Conservation (phyloP, 1,140 invertebrate species). For the Drosophila sulfurigaster region DNA sequence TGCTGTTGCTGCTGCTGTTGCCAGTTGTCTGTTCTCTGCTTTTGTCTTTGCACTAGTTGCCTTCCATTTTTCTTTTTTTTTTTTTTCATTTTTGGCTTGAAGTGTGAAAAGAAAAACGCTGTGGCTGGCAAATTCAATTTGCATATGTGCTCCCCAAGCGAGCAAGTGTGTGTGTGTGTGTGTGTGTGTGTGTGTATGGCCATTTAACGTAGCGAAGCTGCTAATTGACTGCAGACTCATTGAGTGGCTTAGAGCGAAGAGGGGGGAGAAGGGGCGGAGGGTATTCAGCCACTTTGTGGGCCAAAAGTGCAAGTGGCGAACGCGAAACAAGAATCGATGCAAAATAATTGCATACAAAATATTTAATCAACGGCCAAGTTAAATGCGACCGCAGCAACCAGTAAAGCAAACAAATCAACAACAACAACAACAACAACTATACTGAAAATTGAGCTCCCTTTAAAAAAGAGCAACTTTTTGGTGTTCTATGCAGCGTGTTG, state of each 20-base stretch:
- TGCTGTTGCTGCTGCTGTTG: conserved; percentile 12
- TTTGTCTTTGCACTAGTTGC: conserved; percentile 62
- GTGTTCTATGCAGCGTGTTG: conserved; percentile 55
- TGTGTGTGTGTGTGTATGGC: conserved; percentile 36
- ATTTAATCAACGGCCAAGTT: conserved; percentile 65
- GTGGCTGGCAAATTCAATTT: conserved; percentile 70
- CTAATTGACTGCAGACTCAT: conserved; percentile 64
- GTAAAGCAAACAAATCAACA: conserved; percentile 28
- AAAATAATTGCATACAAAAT: conserved; percentile 36
- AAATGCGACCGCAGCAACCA: conserved; percentile 44
- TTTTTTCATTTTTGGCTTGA: conserved; percentile 31
- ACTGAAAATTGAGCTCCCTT: conserved; percentile 30
- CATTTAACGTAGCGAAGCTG: conserved; percentile 75
- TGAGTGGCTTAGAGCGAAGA: background rate
- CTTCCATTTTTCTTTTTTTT: conserved; percentile 64
- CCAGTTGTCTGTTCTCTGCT: conserved; percentile 23
- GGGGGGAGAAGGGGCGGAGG: too few relatives aligned
- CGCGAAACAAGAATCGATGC: conserved; percentile 41
- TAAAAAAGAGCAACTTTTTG: conserved; percentile 40
- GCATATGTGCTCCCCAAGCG: conserved; percentile 66
- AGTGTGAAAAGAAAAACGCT: conserved; percentile 69
- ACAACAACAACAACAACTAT: conserved; percentile 2
- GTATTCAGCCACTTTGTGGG: conserved; percentile 8
- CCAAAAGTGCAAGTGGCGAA: conserved; percentile 49
- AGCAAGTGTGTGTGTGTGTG: conserved; percentile 1